Evolutionary conservation across 2,113 vertebrate genomes (phyloP).

Genomic region (Nesoenas mayeri): DNA sequence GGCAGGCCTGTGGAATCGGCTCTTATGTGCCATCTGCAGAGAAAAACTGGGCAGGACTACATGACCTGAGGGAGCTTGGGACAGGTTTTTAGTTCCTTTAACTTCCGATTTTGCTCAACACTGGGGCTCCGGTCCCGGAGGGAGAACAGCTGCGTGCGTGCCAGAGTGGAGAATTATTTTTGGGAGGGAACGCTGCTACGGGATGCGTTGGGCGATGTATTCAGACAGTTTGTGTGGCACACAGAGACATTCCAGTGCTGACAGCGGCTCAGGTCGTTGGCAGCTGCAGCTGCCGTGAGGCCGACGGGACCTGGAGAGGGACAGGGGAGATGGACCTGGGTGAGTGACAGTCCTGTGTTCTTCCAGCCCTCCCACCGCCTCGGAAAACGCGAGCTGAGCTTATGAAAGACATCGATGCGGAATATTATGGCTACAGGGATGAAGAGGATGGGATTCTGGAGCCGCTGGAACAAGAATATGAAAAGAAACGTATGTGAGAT

Average conservation of each 20-base stretch:
- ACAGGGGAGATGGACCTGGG: background rate
- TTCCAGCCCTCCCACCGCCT: constrained; percentile 84
- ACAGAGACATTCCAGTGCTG: background rate
- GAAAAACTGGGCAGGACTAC: background rate
- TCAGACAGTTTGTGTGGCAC: background rate
- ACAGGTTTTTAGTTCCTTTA: background rate
- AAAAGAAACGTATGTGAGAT: constrained; percentile 81
- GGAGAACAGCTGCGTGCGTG: rapidly evolving
- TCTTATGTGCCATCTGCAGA: background rate
- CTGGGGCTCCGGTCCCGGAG: no score
- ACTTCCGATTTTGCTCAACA: background rate
- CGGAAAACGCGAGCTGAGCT: constrained; percentile 93
- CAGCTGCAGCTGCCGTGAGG: no score
- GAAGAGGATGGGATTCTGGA: constrained; percentile 94
- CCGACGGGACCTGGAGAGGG: background rate
- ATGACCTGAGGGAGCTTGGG: background rate
- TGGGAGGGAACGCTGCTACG: background rate
- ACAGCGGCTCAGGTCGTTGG: background rate
- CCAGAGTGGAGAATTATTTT: background rate
- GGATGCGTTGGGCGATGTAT: background rate
- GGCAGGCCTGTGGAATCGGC: background rate
- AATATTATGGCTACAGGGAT: constrained; percentile 95
- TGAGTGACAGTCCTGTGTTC: background rate
- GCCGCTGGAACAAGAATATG: constrained; percentile 89
- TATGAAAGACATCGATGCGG: constrained; percentile 96